Base-by-base conservation (phyloP, 2,797 vertebrate genomes). In the Serranus cabrilla region DNA sequence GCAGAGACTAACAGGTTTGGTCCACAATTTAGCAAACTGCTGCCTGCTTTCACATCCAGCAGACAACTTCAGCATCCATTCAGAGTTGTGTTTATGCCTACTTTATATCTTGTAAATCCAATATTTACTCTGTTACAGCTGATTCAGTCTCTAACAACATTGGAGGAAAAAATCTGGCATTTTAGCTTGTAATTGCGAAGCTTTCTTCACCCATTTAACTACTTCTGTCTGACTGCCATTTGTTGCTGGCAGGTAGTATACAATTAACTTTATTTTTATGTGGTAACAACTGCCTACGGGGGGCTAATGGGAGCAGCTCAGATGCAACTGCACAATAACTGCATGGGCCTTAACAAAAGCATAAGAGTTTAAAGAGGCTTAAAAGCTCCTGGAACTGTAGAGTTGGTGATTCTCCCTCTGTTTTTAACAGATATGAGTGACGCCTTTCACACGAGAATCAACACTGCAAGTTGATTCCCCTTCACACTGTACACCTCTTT, bases 301-400 rank as follows among this genome's bases (percentile, higher is more conserved):
- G 66, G 59, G 51, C 25, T 70, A 65, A 72, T 78, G 64, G 59
- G 56, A 54, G 14, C 54, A 47, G 57, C 11, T 71, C 52, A 34
- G 39, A 68, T 3, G 42, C 61, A 75, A 40, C 45, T 31, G 59
- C 46, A 49, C 18, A 73, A 20, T 46, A n/a, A 57, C 34, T 71
- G 60, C 18, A 20, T 60, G 21, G 50, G 47, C 39, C 25, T 63
- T 51, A 23, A 70, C 21, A 52, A 49, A 75, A 60, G 40, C 5
- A 62, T 1, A 31, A 23, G 1, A 27, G 7, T 58, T 57, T 57
- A 45, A 74, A 71, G 21, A 57, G 10, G 21, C 40, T 56, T 71
- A 51, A 71, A 65, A 68, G 55, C 52, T 47, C n/a, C 11, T 49
- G 45, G 52, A 46, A 20, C 21, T 34, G 62, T 5, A 3, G 17